These are phyloP conservation scores for Nanger granti DNA, from an alignment of 2,113 vertebrate species.

Conservation along the genomic window DNA sequence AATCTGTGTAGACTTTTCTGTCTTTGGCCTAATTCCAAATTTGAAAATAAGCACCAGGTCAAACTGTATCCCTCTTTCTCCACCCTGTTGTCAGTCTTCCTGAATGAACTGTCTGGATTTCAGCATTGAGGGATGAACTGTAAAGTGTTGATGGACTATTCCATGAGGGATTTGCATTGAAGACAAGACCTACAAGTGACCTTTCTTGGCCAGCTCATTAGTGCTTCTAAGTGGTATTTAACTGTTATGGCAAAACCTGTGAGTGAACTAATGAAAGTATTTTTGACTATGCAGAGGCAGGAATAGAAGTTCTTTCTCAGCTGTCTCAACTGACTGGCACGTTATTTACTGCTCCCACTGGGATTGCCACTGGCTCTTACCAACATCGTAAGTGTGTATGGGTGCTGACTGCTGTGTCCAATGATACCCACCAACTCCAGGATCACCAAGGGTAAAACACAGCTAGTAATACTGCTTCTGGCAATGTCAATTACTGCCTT, in stretches of 20 bases:
- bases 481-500: not conserved
- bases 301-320: slow-evolving; percentile 78
- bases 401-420: rapidly evolving
- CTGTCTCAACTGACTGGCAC: slow-evolving; percentile 83
- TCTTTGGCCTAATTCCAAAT: not conserved
- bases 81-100: not conserved
- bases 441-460: not conserved
- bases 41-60: not conserved
- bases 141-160: not conserved
- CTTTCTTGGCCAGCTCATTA: not conserved
- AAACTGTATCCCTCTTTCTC: not conserved
- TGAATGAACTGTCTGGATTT: not conserved
- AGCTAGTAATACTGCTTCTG: not conserved
- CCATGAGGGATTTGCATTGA: not conserved
- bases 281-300: slow-evolving; percentile 76
- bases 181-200: not conserved
- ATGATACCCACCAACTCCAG: too few species aligned
- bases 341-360: slow-evolving; percentile 77
- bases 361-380: slow-evolving; percentile 84
- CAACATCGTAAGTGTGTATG: slow-evolving; percentile 82
- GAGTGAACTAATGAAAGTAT: slow-evolving; percentile 21
- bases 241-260: not conserved
- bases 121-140: not conserved
- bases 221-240: not conserved
- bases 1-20: not conserved